Evolutionary conservation across 2,797 vertebrate species (phyloP).

Genomic region (Chromis chromis): DNA sequence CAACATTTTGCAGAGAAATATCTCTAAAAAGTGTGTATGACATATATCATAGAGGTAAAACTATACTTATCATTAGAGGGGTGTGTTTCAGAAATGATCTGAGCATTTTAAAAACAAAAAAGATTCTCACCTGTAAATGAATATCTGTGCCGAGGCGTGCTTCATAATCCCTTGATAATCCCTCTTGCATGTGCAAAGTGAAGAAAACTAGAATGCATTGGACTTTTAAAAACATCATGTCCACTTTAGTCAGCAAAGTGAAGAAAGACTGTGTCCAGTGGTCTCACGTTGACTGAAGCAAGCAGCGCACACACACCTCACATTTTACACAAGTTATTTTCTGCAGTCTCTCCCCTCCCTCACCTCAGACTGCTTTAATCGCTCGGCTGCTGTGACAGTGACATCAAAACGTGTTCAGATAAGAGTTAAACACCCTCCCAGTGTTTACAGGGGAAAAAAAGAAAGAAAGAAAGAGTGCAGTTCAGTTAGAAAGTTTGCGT

Average conservation of each 20-base stretch:
- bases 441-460: too few species aligned
- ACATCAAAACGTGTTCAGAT: not conserved
- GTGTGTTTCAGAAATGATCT: not conserved
- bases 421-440: too few species aligned
- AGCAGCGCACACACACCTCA: constrained; percentile 59
- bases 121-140: constrained; percentile 73
- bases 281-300: constrained; percentile 40
- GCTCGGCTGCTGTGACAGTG: constrained; percentile 12
- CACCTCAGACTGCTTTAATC: constrained; percentile 37
- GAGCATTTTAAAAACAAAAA: not conserved
- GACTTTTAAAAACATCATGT: constrained; percentile 58
- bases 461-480: not conserved
- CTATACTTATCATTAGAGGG: too few species aligned
- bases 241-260: not conserved
- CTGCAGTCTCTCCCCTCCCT: constrained; percentile 41
- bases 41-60: not conserved
- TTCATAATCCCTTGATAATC: constrained; percentile 64
- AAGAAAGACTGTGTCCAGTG: constrained; percentile 6
- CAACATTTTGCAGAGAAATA: too few species aligned
- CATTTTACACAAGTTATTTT: constrained; percentile 66
- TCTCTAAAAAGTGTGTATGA: too few species aligned
- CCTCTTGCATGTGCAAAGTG: constrained; percentile 56
- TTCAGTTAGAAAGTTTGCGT: constrained; percentile 38
- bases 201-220: constrained; percentile 68
- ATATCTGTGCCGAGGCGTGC: constrained; percentile 51